phyloP scores from a whole-genome alignment of 2,113 vertebrate species.

The Chaetorhynchus papuensis region DNA sequence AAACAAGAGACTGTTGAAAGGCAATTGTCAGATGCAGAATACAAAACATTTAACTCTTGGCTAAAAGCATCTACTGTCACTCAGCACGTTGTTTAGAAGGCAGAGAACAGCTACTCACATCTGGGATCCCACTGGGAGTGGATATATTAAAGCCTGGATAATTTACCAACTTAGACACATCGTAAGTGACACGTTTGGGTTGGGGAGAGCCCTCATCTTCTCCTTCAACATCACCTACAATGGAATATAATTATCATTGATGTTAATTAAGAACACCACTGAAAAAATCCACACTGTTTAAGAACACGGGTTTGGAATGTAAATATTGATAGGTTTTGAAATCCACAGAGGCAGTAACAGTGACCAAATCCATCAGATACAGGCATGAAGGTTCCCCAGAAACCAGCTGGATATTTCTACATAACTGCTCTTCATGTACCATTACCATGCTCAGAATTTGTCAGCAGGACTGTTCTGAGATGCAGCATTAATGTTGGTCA shows the following conservation, averaged over 20 bases:
- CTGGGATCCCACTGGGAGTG: conserved; percentile 79
- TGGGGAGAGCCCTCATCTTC: conserved; percentile 53
- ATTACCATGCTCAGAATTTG: neutral
- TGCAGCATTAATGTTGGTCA: neutral
- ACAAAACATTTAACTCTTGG: neutral
- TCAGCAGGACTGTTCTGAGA: neutral
- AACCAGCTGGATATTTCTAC: neutral
- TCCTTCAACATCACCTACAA: conserved; percentile 68
- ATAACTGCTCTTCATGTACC: neutral
- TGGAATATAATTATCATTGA: neutral
- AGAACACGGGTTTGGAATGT: neutral
- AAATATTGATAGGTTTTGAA: neutral
- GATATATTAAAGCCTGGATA: conserved; percentile 94
- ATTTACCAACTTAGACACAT: conserved; percentile 89
- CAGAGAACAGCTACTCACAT: conserved; percentile 77
- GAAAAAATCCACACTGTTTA: neutral
- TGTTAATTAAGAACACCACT: neutral
- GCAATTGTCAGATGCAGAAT: neutral
- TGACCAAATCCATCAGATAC: neutral
- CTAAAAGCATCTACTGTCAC: neutral
- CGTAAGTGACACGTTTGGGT: conserved; percentile 77
- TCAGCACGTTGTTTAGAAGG: neutral
- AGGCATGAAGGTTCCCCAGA: neutral
- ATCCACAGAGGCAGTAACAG: neutral
- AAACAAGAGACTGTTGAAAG: neutral